Base-by-base conservation (phyloP, 2,113 vertebrate species). In the Ageneiosus marmoratus region DNA sequence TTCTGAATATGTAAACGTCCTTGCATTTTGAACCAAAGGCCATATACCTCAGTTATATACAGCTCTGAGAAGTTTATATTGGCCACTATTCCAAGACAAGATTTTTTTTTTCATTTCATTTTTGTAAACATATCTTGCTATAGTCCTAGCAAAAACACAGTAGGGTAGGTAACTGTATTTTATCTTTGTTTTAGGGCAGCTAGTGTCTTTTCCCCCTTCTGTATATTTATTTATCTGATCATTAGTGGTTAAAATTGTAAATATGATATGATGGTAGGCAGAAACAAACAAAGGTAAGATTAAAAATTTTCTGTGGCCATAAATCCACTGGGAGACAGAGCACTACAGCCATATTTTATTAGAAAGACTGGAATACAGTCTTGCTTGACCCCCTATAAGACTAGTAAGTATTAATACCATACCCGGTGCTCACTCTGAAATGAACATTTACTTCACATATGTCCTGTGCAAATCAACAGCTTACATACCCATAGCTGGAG, bases 401-500 rank as follows among this genome's bases (percentile, higher is more conserved):
- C 82, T 88, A 41, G 89, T 90, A 90, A 93, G 90, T 91, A 91
- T 91, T 91, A 91, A 91, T 90, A 86, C 79, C 56, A 75, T 32
- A 72, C 65, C 50, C n/a, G 9, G 77, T 58, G 3, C 29, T 69
- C 13, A 20, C 78, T 50, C 48, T 37, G 11, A 69, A 51, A 80
- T n/a, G 2, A 53, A 63, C 32, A 63, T 62, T 13, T 29, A 32
- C 5, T 63, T 63, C 29, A 63, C 13, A 63, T 63, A 63, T 63
- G 18, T 63, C 13, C 15, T 63, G 27, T 34, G 7, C 4, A 32
- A 63, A 32, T 13, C 15, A 60, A 4, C 24, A 60, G 56, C 24
- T 12, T 58, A 58, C 56, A 58, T n/a, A 27, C 24, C 10, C 24
- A 27, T 27, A n/a, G 56, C 56, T 58, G 56, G 24, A 58, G 56